Percentiles rank a stretch among this genome's conserved stretches.
Evolutionary conservation across 2,113 vertebrate species (phyloP).

Genomic region (Cyprinodon tularosa): DNA sequence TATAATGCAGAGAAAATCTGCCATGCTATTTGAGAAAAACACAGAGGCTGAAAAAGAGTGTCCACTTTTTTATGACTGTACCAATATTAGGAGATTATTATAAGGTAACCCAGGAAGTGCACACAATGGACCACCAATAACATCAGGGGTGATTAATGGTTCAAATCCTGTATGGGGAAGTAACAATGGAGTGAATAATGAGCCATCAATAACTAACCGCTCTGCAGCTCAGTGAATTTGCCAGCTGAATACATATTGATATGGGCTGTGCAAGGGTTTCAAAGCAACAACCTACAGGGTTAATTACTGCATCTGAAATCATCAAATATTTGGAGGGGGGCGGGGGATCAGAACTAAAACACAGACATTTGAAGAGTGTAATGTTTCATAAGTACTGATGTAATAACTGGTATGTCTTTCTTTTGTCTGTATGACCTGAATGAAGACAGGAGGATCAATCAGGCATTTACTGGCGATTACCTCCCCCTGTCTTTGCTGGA

Average conservation of each 20-base stretch:
- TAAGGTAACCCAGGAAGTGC: not conserved
- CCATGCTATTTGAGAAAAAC: not conserved
- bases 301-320: too few species aligned
- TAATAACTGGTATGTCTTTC: too few species aligned
- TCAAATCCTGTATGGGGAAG: not conserved
- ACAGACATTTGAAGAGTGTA: too few species aligned
- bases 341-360: too few species aligned
- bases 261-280: not conserved
- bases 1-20: too few species aligned
- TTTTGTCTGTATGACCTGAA: too few species aligned
- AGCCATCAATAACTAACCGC: not conserved
- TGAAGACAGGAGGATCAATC: too few species aligned
- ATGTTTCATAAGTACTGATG: too few species aligned
- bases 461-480: too few species aligned
- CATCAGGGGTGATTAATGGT: not conserved
- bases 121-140: not conserved
- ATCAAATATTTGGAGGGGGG: too few species aligned
- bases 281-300: not conserved
- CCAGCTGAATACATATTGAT: conserved; percentile 8
- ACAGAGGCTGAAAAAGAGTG: not conserved
- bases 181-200: conserved; percentile 1
- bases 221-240: not conserved
- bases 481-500: too few species aligned
- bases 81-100: not conserved
- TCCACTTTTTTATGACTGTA: too few species aligned